A percentile compares a stretch with the other conserved stretches of the same genome.
These are phyloP conservation scores for Meles meles DNA, from an alignment of 2,113 vertebrate species.

Conservation along the genomic window DNA sequence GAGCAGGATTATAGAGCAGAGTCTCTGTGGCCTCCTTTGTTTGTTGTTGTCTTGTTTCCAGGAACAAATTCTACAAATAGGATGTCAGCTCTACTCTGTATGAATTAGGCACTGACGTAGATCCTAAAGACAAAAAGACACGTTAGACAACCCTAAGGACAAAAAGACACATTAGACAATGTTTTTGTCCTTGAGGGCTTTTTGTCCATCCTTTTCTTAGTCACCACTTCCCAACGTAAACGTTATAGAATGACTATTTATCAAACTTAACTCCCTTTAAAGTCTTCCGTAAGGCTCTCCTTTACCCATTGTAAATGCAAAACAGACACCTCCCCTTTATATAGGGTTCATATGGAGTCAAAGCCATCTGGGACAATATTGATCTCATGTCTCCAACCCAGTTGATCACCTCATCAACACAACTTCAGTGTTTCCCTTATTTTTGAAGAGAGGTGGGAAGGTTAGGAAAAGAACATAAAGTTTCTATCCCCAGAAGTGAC, in stretches of 20 bases:
- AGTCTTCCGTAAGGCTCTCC: neutral
- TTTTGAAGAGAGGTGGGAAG: neutral
- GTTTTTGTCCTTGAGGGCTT: neutral
- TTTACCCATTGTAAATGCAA: neutral
- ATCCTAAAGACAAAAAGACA: neutral
- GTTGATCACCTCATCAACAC: neutral
- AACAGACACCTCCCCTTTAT: neutral
- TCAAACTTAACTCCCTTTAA: neutral
- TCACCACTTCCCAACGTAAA: neutral
- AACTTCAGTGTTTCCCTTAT: neutral
- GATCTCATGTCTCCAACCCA: neutral
- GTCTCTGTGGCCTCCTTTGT: neutral
- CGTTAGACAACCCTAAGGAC: neutral
- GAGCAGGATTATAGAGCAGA: neutral
- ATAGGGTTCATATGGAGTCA: neutral
- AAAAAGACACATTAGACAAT: neutral
- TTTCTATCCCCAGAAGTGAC: neutral
- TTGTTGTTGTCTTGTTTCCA: neutral
- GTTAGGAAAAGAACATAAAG: neutral
- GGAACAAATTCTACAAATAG: neutral
- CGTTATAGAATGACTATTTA: neutral
- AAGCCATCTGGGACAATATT: neutral
- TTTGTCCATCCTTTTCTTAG: neutral
- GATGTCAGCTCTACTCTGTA: neutral
- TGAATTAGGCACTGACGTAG: neutral